phyloP scores from a whole-genome alignment of 2,113 vertebrate genomes.

The Sturnus vulgaris region DNA sequence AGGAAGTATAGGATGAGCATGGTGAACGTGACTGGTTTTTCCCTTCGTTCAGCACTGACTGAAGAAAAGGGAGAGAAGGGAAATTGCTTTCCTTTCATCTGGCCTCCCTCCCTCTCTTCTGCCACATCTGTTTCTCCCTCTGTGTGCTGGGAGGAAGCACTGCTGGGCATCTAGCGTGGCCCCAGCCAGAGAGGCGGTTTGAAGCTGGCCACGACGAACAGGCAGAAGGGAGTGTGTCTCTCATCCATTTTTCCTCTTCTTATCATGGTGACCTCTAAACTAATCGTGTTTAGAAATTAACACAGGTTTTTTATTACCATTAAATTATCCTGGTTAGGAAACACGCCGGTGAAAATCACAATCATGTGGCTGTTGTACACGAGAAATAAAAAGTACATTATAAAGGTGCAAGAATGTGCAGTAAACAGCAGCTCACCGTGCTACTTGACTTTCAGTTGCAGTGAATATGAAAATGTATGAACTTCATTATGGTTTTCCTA shows the following conservation, averaged over 20 bases:
- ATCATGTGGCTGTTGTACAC: background rate
- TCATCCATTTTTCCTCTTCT: background rate
- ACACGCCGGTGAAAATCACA: background rate
- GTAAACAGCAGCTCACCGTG: background rate
- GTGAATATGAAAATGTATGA: background rate
- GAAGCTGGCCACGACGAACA: accelerated
- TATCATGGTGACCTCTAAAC: background rate
- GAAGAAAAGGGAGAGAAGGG: background rate
- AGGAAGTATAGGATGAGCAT: accelerated
- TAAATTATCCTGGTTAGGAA: background rate
- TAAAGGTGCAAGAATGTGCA: background rate
- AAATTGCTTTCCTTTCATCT: background rate
- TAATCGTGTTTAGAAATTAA: background rate
- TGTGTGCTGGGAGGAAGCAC: background rate
- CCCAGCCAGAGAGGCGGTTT: accelerated
- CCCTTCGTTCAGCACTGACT: background rate
- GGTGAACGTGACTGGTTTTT: background rate
- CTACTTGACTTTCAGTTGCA: background rate
- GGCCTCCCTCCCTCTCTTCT: background rate
- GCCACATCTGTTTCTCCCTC: background rate
- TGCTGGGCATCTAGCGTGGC: background rate
- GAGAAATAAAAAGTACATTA: background rate
- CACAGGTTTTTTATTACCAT: background rate
- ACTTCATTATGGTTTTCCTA: background rate
- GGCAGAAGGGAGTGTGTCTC: background rate